Conservation (phyloP, 2,888 invertebrate genomes). For the Nasonia oneida region DNA sequence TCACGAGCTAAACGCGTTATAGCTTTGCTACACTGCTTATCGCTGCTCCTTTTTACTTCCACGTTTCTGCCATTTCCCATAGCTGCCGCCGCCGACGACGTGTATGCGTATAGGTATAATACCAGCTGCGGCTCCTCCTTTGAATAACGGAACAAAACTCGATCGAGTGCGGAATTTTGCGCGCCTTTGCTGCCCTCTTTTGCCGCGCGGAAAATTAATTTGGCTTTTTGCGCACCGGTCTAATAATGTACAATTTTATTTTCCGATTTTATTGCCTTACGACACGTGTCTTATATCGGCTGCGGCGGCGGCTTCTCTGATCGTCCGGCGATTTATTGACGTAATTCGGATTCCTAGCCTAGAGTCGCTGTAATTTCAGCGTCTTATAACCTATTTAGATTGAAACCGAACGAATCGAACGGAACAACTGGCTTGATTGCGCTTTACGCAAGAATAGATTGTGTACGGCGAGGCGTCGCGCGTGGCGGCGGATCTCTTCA, state of each 20-base stretch:
- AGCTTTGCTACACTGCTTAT: neutral
- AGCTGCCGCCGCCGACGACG: neutral
- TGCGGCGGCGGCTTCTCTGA: neutral
- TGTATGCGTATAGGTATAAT: neutral
- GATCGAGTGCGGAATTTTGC: neutral
- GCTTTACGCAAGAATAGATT: neutral
- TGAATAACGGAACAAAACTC: conserved; percentile 4
- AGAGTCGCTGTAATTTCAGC: neutral
- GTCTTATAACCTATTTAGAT: conserved; percentile 2
- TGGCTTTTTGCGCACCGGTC: neutral
- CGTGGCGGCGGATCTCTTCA: neutral
- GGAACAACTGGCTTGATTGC: neutral
- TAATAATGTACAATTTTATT: neutral
- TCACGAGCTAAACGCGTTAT: neutral
- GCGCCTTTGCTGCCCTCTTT: neutral
- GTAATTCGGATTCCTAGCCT: neutral
- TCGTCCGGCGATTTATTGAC: neutral
- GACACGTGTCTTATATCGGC: neutral
- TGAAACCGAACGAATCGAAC: neutral
- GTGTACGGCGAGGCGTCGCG: too few relatives aligned
- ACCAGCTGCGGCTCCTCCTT: neutral
- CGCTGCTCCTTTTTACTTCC: conserved; percentile 3
- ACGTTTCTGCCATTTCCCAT: conserved; percentile 11
- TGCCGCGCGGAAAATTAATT: neutral
- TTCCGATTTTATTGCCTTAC: neutral